A percentile compares a stretch with the other conserved stretches of the same genome.
Conservation (phyloP, 2,113 vertebrate genomes). For the cattle (Bos taurus) region ARS-UCD2.0 NC_037338.1:80263001-80263500, state of each 20-base stretch:
- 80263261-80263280: background rate
- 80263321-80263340: background rate
- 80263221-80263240: background rate
- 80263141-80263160: background rate
- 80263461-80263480: background rate
- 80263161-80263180: too few species aligned
- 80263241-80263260: background rate
- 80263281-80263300: background rate
- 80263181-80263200: background rate
- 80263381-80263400: background rate
- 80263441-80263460: background rate
- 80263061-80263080: background rate
- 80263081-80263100: background rate
- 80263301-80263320: background rate
- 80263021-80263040: background rate
- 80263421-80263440: background rate
- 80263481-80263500: background rate
- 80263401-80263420: background rate
- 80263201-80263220: background rate
- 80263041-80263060: background rate
- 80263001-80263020: background rate
- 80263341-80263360: background rate
- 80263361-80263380: background rate
- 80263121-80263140: background rate
- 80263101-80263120: background rate